phyloP scores from a whole-genome alignment of 2,797 vertebrate species.

The Lagodon rhomboides region DNA sequence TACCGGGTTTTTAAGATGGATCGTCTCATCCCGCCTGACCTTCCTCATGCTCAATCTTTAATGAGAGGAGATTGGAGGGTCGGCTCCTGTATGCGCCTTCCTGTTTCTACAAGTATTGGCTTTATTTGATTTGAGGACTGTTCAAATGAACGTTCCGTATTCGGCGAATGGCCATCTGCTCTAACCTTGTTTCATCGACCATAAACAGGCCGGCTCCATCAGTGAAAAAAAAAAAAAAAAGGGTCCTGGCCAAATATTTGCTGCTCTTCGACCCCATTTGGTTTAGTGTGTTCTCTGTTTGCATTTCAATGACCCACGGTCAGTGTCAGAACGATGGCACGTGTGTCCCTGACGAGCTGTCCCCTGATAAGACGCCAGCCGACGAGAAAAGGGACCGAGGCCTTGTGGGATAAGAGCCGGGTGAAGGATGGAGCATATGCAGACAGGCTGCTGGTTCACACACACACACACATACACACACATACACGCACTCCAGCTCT shows the following conservation, averaged over 20 bases:
- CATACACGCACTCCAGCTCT: constrained; percentile 22
- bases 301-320: constrained; percentile 83
- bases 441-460: constrained; percentile 80
- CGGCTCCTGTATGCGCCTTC: constrained; percentile 35
- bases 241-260: constrained; percentile 87
- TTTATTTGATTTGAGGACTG: constrained; percentile 83
- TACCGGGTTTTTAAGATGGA: constrained; percentile 34
- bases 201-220: constrained; percentile 80
- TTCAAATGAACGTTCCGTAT: constrained; percentile 55
- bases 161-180: constrained; percentile 72
- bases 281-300: constrained; percentile 84
- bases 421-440: constrained; percentile 84
- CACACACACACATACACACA: constrained; percentile 40
- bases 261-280: constrained; percentile 84
- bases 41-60: constrained; percentile 62
- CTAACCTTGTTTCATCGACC: constrained; percentile 78
- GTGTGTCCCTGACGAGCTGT: constrained; percentile 84
- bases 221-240: constrained; percentile 64
- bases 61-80: constrained; percentile 65
- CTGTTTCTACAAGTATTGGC: constrained; percentile 71
- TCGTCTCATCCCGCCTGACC: constrained; percentile 34
- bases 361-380: constrained; percentile 80
- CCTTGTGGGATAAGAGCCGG: constrained; percentile 82
- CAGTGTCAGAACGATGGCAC: constrained; percentile 82
- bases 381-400: constrained; percentile 68